Base-by-base conservation (phyloP, 2,113 vertebrate species). In the Puma concolor region DNA sequence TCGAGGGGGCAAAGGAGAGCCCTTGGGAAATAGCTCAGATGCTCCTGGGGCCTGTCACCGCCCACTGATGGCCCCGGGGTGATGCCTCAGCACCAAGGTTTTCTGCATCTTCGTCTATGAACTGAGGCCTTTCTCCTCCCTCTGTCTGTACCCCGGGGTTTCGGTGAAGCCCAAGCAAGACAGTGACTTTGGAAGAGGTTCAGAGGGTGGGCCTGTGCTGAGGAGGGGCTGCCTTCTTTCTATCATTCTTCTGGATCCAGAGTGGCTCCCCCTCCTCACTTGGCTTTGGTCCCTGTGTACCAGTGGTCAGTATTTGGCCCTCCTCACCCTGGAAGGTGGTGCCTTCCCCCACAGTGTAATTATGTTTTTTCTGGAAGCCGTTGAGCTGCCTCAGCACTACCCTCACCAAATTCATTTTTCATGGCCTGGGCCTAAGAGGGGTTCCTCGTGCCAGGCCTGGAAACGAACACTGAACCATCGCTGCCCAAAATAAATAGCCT, bases 391-490 rank as follows among this genome's bases (percentile, higher is more conserved):
- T 98, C 97, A 97, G 98, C 98, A 96, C 57, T 89, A 0, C 79
- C 54, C 71, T 97, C 82, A 97, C 96, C 89, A 94, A 94, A 97
- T 97, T 88, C 97, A 91, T 98, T 98, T 97, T 97, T 96, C 96
- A 98, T 95, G 95, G 97, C 76, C 90, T 81, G 92, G 38, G 87
- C 90, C 85, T 85, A 27, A 38, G 89, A 96, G 90, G 57, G 57
- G 29, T 50, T 92, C 67, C 50, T 89, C 0, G 10, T 96, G 97
- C 97, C 97, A 96, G 91, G 94, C 64, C 76, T 96, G 96, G 95
- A 88, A 97, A 63, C 23, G 27, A 21, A 44, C 19, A 44, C 92
- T 0, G 16, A 11, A 3, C 88, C 10, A 3, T 16, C 76, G 31
- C 54, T 77, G 92, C 97, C 97, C 97, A 82, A 87, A 92, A 88